Conservation (phyloP, 2,797 vertebrate species). For the Myotis daubentonii region DNA sequence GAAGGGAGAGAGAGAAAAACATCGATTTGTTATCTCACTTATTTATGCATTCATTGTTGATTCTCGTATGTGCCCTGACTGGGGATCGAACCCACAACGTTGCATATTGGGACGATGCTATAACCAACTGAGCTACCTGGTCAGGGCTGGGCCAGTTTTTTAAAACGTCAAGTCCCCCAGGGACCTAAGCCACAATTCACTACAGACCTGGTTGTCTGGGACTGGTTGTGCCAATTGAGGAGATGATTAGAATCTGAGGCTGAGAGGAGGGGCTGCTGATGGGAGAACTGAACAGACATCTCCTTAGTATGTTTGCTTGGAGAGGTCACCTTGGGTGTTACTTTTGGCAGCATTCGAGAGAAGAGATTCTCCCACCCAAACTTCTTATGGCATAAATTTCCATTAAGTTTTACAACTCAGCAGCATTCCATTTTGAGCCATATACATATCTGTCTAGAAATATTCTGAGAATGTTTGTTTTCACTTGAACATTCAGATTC, state of each 20-base stretch:
- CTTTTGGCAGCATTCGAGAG: background rate
- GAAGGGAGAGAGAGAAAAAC: background rate
- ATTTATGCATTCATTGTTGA: background rate
- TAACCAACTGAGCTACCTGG: background rate
- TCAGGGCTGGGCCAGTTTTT: background rate
- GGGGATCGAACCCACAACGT: background rate
- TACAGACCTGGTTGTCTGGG: background rate
- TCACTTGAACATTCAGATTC: background rate
- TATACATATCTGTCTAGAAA: background rate
- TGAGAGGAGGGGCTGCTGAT: background rate
- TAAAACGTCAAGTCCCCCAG: background rate
- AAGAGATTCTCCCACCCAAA: background rate
- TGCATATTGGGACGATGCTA: background rate
- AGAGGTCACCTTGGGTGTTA: background rate
- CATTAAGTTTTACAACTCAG: background rate
- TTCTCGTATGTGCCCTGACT: background rate
- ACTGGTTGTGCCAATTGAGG: background rate
- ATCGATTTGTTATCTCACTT: background rate
- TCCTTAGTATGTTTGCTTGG: background rate
- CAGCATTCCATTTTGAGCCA: slow-evolving; percentile 16
- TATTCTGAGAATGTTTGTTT: slow-evolving; percentile 52
- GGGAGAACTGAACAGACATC: background rate
- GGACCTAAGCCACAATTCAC: background rate
- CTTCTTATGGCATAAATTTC: background rate
- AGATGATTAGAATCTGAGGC: background rate